A percentile compares a stretch with the other conserved stretches of the same genome.
Evolutionary conservation across 1,140 invertebrate species (phyloP).

Genomic region (Helicoverpa zea): DNA sequence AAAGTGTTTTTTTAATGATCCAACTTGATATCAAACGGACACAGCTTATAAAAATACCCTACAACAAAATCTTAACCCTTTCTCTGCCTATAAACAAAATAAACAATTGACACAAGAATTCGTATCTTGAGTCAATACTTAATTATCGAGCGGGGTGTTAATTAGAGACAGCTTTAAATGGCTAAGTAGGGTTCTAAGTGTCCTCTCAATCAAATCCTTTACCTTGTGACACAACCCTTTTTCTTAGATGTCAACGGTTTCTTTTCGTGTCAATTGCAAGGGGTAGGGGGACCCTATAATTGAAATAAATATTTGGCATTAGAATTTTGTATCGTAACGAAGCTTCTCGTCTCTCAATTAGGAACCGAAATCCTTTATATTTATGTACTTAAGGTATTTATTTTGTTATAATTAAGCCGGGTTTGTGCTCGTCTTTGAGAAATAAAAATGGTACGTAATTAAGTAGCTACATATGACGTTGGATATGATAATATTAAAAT

Average conservation of each 20-base stretch:
- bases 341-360: conserved; percentile 75
- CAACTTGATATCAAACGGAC: too few species aligned
- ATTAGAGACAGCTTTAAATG: conserved; percentile 77
- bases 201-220: conserved; percentile 74
- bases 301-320: conserved; percentile 85
- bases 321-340: conserved; percentile 75
- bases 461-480: too few species aligned
- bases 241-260: conserved; percentile 78
- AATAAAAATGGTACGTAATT: too few species aligned
- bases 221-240: conserved; percentile 78
- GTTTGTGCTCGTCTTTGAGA: not conserved
- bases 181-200: conserved; percentile 68
- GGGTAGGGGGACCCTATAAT: conserved; percentile 66
- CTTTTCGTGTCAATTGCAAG: conserved; percentile 81
- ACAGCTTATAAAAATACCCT: not conserved
- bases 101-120: conserved; percentile 37
- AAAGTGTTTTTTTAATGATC: too few species aligned
- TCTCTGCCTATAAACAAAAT: not conserved
- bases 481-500: too few species aligned
- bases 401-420: conserved; percentile 51
- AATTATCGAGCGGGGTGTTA: conserved; percentile 72
- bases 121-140: conserved; percentile 58
- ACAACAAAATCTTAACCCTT: not conserved
- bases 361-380: conserved; percentile 46
- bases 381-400: conserved; percentile 54